A percentile compares a stretch with the other conserved stretches of the same genome.
Evolutionary conservation across 1,140 invertebrate species (phyloP).

Genomic region (Megalonaias nervosa): DNA sequence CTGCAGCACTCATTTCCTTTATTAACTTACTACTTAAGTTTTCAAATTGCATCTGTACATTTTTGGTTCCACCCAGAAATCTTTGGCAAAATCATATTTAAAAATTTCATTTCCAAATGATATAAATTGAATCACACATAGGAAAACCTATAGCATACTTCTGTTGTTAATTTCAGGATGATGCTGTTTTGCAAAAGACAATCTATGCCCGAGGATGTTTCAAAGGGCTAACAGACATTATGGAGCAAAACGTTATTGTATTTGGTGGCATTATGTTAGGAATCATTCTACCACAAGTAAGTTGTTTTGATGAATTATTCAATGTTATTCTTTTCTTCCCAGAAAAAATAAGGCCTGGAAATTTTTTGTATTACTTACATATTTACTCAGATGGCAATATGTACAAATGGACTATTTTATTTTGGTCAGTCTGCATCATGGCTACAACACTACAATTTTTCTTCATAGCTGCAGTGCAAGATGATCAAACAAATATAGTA

Average conservation of each 20-base stretch:
- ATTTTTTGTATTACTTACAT: too few relatives aligned
- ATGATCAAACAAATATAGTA: too few relatives aligned
- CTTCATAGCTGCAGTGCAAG: too few relatives aligned
- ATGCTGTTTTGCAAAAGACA: not conserved
- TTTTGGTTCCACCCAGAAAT: not conserved
- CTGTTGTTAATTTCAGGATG: constrained; percentile 20
- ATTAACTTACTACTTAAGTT: not conserved
- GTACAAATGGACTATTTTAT: too few relatives aligned
- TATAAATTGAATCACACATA: not conserved
- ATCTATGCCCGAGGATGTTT: constrained; percentile 57
- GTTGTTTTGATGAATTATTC: not conserved
- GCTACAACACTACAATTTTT: too few relatives aligned
- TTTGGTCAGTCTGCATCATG: too few relatives aligned
- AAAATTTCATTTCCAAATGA: not conserved
- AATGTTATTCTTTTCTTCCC: too few relatives aligned
- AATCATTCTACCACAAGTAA: constrained; percentile 55
- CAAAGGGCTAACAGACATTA: constrained; percentile 42
- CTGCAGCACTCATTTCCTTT: too few relatives aligned
- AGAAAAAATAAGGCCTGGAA: too few relatives aligned
- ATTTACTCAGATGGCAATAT: too few relatives aligned
- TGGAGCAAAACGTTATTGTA: constrained; percentile 46
- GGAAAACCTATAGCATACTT: not conserved
- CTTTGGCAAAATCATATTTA: not conserved
- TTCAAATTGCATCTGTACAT: not conserved
- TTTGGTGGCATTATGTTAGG: constrained; percentile 45